Base-by-base conservation (phyloP, 2,113 vertebrate genomes). In the Atherinomorus stipes region DNA sequence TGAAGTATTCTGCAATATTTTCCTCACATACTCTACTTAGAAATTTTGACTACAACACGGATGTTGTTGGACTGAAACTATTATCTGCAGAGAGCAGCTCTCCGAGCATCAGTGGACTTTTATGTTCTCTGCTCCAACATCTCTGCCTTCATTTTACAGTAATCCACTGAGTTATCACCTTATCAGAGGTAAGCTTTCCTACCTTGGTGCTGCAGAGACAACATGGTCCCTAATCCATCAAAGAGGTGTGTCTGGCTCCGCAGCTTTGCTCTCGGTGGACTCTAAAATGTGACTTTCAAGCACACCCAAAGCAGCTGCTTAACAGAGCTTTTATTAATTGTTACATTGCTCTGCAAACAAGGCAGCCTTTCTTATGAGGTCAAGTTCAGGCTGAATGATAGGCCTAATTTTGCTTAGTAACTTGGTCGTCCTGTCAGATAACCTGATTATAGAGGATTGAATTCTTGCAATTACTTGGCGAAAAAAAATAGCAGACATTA, bases 111-210 rank as follows among this genome's bases (percentile, higher is more conserved):
- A 38, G 8, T 1, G 8, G 21, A 40, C 64, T 66, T 62, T 71
- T 50, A 59, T 45, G 16, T 64, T 54, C 28, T 28, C 54, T 28
- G 1, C 73, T 49, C 57, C 57, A 12, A 40, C 53, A 23, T 65
- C 67, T 34, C 69, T 31, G 34, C 59, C 67, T 51, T 78, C 52
- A 64, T 76, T 76, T 60, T 42, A 15, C 25, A 42, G 50, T 71
- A 81, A 85, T 80, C 83, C 71, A 12, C 21, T 63, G 61, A 74
- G 61, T 75, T 80, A 80, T 74, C 65, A 49, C 19, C 64, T 50
- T 21, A 52, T 71, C 74, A 45, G 61, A 31, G 34, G 64, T 52
- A 52, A 73, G 40, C 50, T 15, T 3, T 23, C 51, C 49, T 0
- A 50, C 64, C 34, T 60, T 61, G 64, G 22, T 42, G 61, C 64